Evolutionary conservation across 2,797 vertebrate species (phyloP).

Genomic region (Heterohyrax brucei): DNA sequence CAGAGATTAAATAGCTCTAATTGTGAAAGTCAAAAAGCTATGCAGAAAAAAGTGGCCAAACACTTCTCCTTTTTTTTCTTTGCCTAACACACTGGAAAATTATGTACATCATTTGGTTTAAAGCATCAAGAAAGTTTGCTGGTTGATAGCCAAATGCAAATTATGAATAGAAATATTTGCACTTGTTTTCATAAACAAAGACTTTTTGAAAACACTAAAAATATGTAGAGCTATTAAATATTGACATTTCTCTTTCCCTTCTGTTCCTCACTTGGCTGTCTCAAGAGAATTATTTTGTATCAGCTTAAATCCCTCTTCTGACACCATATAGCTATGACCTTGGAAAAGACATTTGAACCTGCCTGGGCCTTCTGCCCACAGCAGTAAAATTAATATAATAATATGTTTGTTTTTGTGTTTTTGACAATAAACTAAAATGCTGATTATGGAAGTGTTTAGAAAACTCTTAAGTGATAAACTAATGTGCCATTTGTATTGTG

Average conservation of each 20-base stretch:
- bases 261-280: not conserved
- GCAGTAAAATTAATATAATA: not conserved
- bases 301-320: not conserved
- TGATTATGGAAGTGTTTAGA: not conserved
- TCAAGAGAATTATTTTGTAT: not conserved
- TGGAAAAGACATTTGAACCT: no score
- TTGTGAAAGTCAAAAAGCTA: conserved; percentile 16
- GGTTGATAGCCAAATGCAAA: conserved; percentile 50
- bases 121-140: not conserved
- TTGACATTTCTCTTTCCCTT: not conserved
- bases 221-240: not conserved
- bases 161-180: not conserved
- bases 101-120: conserved; percentile 34
- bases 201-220: not conserved
- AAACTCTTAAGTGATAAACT: not conserved
- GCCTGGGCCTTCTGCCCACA: not conserved
- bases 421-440: not conserved
- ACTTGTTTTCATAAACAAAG: conserved; percentile 36
- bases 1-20: conserved; percentile 47
- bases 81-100: conserved; percentile 42
- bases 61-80: not conserved
- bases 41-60: not conserved
- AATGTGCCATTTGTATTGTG: not conserved
- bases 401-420: not conserved
- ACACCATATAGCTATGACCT: not conserved